Evolutionary conservation across 2,888 invertebrate genomes (phyloP), one percentile per base, ranked within the genome.

Genomic region (Dicroscelio sp.): DNA sequence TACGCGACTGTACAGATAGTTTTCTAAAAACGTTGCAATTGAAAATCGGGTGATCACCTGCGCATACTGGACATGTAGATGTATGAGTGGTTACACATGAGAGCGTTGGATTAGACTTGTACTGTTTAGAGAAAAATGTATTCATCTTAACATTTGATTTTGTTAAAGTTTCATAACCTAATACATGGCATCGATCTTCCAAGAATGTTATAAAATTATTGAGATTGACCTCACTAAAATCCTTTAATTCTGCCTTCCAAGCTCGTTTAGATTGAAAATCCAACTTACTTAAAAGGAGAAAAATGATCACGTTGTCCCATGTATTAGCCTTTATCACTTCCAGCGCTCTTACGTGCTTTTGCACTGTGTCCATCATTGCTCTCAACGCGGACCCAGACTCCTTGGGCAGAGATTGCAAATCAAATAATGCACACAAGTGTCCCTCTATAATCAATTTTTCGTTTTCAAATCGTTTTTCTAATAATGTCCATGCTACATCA

Each of bases 11-110:
- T 14, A 67, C 67, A 8, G 67, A 67, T 67, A 67, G 33, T 31
- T 23, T 31, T 33, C 67, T 12, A 67, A 67, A 67, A 67, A 67
- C 33, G 67, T 67, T 33, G 33, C 67, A 67, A 33, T 67, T 67
- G 30, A 30, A 67, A 67, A 67, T 67, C 4, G 67, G 25, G 33
- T 67, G 67, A 67, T 67, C 67, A 33, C 35, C 27, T 67, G 43
- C 8, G 43, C 43, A 38, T 38, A 38, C 43, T 38, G 14, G n/a
- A 38, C 43, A 38, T 14, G 14, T 38, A 12, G 43, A 38, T 38
- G 43, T 38, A 14, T 38, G 43, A 12, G 43, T 38, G 8, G 43
- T 14, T 38, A 38, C 43, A 38, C 43, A 38, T 38, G 43, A 12
- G 10, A 38, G 8, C 43, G 14, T 14, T 38, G 43, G 43, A 14